Evolutionary conservation across 2,888 invertebrate genomes (phyloP).

Genomic region (Odiellus spinosus): DNA sequence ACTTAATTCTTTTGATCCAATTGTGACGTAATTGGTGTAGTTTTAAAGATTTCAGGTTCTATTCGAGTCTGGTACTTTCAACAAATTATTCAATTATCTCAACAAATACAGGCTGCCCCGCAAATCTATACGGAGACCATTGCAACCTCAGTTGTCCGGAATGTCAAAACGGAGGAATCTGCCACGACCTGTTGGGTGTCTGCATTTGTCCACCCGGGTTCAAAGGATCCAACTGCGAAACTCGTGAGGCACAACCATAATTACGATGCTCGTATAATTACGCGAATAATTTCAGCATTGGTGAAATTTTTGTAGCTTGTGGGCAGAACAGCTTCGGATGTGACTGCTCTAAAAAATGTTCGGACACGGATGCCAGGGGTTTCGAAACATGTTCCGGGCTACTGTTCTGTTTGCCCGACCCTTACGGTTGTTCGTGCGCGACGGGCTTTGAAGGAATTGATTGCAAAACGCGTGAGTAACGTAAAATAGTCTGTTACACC

Average conservation of each 20-base stretch:
- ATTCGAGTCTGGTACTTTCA: too few species aligned
- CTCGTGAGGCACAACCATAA: too few species aligned
- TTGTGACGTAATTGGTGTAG: too few species aligned
- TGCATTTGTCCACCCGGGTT: constrained; percentile 13
- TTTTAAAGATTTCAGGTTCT: too few species aligned
- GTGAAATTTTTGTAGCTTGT: too few species aligned
- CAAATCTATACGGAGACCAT: constrained; percentile 1
- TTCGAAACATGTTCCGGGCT: constrained; percentile 2
- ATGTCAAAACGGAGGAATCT: constrained; percentile 10
- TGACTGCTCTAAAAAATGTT: constrained; percentile 5
- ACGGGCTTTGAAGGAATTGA: constrained; percentile 6
- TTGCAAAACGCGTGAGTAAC: constrained; percentile 7
- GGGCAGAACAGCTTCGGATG: constrained; percentile 2
- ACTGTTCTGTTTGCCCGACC: constrained; percentile 11
- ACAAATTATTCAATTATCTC: too few species aligned
- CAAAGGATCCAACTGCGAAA: constrained; percentile 6
- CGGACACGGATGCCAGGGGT: neutral
- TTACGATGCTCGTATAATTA: too few species aligned
- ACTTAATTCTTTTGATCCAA: too few species aligned
- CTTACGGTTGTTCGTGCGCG: constrained; percentile 11
- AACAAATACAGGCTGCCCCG: constrained; percentile 6
- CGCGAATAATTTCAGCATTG: too few species aligned
- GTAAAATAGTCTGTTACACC: too few species aligned
- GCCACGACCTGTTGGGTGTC: constrained; percentile 6
- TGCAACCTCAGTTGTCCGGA: constrained; percentile 4